Evolutionary conservation across 2,888 invertebrate species (phyloP), one percentile per base, ranked within the genome.

Genomic region (Ichneumon xanthorius): DNA sequence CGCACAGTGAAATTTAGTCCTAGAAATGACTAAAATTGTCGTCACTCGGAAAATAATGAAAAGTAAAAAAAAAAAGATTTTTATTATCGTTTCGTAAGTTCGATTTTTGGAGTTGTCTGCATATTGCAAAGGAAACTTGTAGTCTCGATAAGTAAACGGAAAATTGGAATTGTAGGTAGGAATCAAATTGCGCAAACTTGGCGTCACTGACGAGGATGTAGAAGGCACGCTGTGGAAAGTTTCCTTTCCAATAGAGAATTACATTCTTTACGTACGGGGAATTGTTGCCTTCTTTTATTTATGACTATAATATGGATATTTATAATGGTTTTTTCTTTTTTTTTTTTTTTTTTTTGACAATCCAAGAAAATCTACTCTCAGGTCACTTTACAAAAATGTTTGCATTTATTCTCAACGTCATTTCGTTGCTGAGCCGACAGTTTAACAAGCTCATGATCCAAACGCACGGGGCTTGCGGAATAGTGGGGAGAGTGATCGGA

Each of bases 91-190:
- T 58, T 19, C 55, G 26, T 58, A 26, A 26, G 9, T 26, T 26
- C 55, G 55, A 58, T 58, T 58, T 58, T 58, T 58, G 19, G 19
- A 55, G 5, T 19, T 22, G 55, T 55, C 22, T 19, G 55, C 55
- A 55, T 55, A 55, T 55, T 55, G 22, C 9, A 55, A 55, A 55
- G 55, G 22, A 22, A 55, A 55, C 55, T 58, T 26, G 26, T 58
- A 11, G 55, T 19, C 55, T 7, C 22, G n/a, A 55, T 22, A 22
- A 55, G 22, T 9, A 22, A 19, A 22, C 9, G 22, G 55, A 55
- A 55, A 55, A 55, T 55, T 19, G 53, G 7, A 53, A 16, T 53
- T 53, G 53, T 19, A 53, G 53, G 40, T 53, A 4, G 53, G 53
- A 53, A 53, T 16, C 4, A 19, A 53, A 50, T 50, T 0, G 16